Base-by-base conservation (phyloP, 92 coral and sea anemone species). In the Umimayanthus kanabou region DNA sequence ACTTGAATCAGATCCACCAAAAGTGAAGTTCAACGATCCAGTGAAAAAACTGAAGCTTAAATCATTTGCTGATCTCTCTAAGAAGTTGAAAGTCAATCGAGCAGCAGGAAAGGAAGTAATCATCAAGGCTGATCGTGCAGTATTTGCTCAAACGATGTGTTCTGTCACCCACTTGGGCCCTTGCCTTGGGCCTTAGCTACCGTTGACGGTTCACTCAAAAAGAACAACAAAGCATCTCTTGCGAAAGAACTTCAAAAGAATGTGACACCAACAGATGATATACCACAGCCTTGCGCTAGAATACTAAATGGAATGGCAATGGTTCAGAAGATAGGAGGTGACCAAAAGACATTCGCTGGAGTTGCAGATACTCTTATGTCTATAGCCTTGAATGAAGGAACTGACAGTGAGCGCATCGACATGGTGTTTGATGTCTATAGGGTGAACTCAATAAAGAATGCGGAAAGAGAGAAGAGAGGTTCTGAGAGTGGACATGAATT, bases 381-480 rank as follows among this genome's bases (percentile, higher is more conserved):
- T 61, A 84, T 65, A 5, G 49, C 69, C 75, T 16, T 89, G 66
- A 53, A 84, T 33, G 77, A 80, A 30, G 80, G 84, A 73, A 69
- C 30, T 47, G 82, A 55, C 55, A 78, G 82, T 78, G 82, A 20
- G 42, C 55, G 82, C 81, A 79, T n/a, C n/a, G n/a, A n/a, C n/a
- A n/a, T n/a, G n/a, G n/a, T n/a, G n/a, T n/a, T n/a, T n/a, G n/a
- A n/a, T n/a, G n/a, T 89, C 14, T 92, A 89, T 78, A 86, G 69
- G 50, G 86, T 89, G 29, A 26, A 79, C 15, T 85, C 94, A 9
- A 92, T 92, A 49, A 92, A 92, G 90, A 89, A 73, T 80, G 88
- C 90, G 13, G 94, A 92, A 65, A 39, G 92, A 80, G 92, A 85
- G 79, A 80, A 66, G 14, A 47, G 90, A 92, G 92, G 94, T 6